Conservation (phyloP, 2,888 invertebrate species). For the Diachrysia chrysitis region DNA sequence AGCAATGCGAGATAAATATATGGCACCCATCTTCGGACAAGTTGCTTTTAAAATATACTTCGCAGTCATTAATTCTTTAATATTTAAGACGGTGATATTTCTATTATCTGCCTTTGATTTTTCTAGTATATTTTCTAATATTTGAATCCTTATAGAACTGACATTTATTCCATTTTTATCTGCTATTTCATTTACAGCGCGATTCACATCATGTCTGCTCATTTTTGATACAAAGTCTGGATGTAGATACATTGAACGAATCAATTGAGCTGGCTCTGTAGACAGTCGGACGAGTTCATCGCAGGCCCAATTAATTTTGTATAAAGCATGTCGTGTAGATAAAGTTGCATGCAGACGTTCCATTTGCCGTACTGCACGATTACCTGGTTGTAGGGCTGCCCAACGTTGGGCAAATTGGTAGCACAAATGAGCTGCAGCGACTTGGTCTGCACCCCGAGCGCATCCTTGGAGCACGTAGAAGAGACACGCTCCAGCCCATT, state of each 20-base stretch:
- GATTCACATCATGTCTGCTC: conserved; percentile 81
- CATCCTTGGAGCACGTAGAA: conserved; percentile 87
- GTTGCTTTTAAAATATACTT: conserved; percentile 87
- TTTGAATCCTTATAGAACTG: conserved; percentile 84
- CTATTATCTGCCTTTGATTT: conserved; percentile 72
- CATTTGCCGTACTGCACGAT: conserved; percentile 86
- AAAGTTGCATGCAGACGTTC: conserved; percentile 82
- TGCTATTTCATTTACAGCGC: conserved; percentile 85
- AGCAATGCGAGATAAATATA: conserved; percentile 85
- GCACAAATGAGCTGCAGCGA: conserved; percentile 85
- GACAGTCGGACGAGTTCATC: conserved; percentile 83
- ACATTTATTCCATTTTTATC: conserved; percentile 86
- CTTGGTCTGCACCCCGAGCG: conserved; percentile 87
- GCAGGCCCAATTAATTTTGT: conserved; percentile 85
- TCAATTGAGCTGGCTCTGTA: conserved; percentile 84
- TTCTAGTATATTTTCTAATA: conserved; percentile 83
- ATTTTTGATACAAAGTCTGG: conserved; percentile 82
- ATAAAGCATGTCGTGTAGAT: conserved; percentile 84
- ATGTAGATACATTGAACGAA: conserved; percentile 83
- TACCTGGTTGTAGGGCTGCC: conserved; percentile 84
- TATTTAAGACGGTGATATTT: conserved; percentile 70
- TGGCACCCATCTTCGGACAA: conserved; percentile 86
- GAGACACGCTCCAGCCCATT: conserved; percentile 88
- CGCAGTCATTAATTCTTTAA: conserved; percentile 80
- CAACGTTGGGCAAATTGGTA: conserved; percentile 87